These are phyloP conservation scores for Ceratoteleas bidentatus DNA, from an alignment of 1,140 invertebrate genomes.

Conservation along the genomic window DNA sequence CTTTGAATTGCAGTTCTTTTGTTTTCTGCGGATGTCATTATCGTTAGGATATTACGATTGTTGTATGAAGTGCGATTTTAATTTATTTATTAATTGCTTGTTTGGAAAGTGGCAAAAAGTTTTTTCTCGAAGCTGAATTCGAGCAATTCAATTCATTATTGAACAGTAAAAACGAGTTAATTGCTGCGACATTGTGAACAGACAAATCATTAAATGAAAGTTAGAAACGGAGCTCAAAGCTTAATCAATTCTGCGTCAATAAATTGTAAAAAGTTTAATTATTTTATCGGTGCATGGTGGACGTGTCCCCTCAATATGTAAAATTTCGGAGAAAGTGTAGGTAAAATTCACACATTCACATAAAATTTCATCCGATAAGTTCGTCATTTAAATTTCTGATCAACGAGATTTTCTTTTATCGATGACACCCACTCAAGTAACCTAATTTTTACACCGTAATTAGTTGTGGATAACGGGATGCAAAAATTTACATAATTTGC, in stretches of 20 bases:
- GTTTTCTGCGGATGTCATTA: too few relatives aligned
- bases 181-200: neutral
- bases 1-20: too few relatives aligned
- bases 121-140: too few relatives aligned
- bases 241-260: constrained; percentile 33
- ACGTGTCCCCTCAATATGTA: constrained; percentile 14
- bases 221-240: constrained; percentile 11
- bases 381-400: constrained; percentile 34
- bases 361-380: constrained; percentile 27
- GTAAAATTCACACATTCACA: constrained; percentile 25
- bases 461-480: too few relatives aligned
- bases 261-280: constrained; percentile 33
- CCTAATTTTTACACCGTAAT: constrained; percentile 8
- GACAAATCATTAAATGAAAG: constrained; percentile 21
- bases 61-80: too few relatives aligned
- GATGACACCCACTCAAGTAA: constrained; percentile 11
- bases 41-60: too few relatives aligned
- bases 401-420: constrained; percentile 25
- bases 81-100: too few relatives aligned
- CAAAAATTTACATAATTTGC: too few relatives aligned
- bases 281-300: constrained; percentile 9
- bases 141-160: too few relatives aligned
- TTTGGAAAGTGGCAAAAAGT: too few relatives aligned
- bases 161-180: too few relatives aligned
- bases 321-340: constrained; percentile 25